phyloP scores from a whole-genome alignment of 1,140 invertebrate species.

The Ips nitidus region DNA sequence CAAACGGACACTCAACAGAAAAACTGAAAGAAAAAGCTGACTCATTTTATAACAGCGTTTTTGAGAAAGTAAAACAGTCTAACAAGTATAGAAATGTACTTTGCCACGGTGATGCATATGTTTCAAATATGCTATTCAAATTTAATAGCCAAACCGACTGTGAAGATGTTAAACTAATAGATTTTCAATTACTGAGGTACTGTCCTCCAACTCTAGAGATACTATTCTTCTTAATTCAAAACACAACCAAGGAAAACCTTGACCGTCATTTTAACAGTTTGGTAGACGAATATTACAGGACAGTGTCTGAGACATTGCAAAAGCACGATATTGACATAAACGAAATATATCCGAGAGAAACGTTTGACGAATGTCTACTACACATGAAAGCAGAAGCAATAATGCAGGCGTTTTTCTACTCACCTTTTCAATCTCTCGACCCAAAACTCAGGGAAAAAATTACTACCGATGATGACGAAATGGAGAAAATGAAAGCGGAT shows the following conservation, averaged over 20 bases:
- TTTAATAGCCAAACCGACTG: slow-evolving; percentile 53
- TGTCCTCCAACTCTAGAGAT: slow-evolving; percentile 57
- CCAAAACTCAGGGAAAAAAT: slow-evolving; percentile 14
- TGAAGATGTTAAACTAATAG: slow-evolving; percentile 54
- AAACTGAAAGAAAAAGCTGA: not conserved
- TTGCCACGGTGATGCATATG: slow-evolving; percentile 54
- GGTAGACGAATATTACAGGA: slow-evolving; percentile 49
- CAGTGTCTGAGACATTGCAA: slow-evolving; percentile 46
- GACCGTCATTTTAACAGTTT: slow-evolving; percentile 46
- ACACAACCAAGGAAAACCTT: slow-evolving; percentile 47
- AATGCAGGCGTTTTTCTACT: slow-evolving; percentile 9
- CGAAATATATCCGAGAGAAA: slow-evolving; percentile 27
- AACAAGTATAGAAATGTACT: slow-evolving; percentile 46
- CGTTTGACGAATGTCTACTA: slow-evolving; percentile 29
- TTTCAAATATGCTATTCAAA: slow-evolving; percentile 54
- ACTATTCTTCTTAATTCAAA: slow-evolving; percentile 51
- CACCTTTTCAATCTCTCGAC: not conserved
- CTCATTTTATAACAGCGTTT: not conserved
- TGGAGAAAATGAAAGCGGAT: not conserved
- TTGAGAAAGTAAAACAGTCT: slow-evolving; percentile 21
- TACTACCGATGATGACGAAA: not conserved
- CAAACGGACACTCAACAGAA: not conserved
- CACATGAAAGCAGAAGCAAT: slow-evolving; percentile 28
- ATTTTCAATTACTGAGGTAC: slow-evolving; percentile 58
- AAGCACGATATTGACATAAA: slow-evolving; percentile 33